Evolutionary conservation across 2,113 vertebrate species (phyloP).

Genomic region (Lophura nycthemera): DNA sequence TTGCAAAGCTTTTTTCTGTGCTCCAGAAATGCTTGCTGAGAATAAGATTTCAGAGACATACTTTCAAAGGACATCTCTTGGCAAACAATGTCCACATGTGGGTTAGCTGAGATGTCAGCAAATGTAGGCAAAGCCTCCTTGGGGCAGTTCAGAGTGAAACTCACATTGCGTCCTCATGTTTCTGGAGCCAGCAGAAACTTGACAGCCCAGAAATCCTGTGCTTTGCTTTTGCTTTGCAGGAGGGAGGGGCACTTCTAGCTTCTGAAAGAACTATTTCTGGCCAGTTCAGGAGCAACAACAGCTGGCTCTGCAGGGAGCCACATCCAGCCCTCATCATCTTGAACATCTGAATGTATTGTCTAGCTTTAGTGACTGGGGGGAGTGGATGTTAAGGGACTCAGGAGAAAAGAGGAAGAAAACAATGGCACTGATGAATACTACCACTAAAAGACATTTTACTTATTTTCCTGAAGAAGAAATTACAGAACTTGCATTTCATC

Average conservation of each 20-base stretch:
- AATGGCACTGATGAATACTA: background rate
- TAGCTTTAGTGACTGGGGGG: background rate
- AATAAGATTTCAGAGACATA: background rate
- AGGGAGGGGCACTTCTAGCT: background rate
- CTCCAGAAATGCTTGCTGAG: background rate
- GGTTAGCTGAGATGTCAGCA: constrained; percentile 23
- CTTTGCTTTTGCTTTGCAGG: background rate
- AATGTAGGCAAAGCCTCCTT: background rate
- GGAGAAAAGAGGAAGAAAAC: background rate
- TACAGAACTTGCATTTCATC: background rate
- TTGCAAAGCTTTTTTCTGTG: background rate
- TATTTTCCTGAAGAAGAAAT: background rate
- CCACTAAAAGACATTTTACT: background rate
- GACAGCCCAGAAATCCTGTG: constrained; percentile 17
- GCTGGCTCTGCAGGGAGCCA: background rate
- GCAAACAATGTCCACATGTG: constrained; percentile 10
- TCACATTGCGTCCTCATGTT: constrained; percentile 3
- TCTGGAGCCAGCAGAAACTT: constrained; percentile 19
- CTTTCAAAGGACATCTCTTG: constrained; percentile 36
- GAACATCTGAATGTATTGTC: background rate
- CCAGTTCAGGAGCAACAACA: constrained; percentile 6
- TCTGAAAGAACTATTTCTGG: constrained; percentile 30
- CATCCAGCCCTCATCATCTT: background rate
- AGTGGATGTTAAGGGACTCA: background rate
- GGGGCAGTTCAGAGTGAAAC: background rate